Conservation (phyloP, 2,113 vertebrate species). For the Pyxicephalus adspersus region DNA sequence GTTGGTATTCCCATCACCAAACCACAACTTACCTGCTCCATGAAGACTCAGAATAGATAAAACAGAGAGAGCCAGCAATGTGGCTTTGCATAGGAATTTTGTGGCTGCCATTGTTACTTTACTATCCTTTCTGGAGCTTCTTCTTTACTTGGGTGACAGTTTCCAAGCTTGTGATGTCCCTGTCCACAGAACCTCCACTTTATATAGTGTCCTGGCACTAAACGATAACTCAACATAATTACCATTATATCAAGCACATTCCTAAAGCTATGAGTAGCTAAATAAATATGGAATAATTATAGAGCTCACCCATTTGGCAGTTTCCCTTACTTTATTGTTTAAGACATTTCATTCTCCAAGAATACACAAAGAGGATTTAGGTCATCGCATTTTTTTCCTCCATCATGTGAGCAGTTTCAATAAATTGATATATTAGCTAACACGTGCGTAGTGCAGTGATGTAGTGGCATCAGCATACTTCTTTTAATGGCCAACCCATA, state of each 20-base stretch:
- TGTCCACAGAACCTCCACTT: neutral
- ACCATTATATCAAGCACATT: neutral
- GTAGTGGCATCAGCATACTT: neutral
- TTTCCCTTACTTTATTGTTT: slow-evolving; percentile 3
- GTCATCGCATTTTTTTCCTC: neutral
- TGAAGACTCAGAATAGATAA: neutral
- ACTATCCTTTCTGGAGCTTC: neutral
- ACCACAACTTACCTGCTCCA: slow-evolving; percentile 6
- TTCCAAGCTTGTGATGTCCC: neutral
- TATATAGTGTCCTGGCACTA: neutral
- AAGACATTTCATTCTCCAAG: neutral
- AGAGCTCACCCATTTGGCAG: neutral
- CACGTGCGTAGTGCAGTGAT: neutral
- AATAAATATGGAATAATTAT: slow-evolving; percentile 23
- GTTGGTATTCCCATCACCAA: neutral
- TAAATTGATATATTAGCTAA: neutral
- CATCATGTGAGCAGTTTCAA: neutral
- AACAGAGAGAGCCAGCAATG: slow-evolving; percentile 6
- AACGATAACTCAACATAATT: neutral
- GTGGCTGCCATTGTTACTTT: slow-evolving; percentile 1
- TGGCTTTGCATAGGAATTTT: neutral
- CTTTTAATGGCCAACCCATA: neutral
- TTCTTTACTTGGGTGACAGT: neutral
- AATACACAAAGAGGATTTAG: neutral
- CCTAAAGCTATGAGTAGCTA: slow-evolving; percentile 16